A percentile compares a stretch with the other conserved stretches of the same genome.
phyloP scores from a whole-genome alignment of 2,113 vertebrate genomes.

The Sapajus apella region DNA sequence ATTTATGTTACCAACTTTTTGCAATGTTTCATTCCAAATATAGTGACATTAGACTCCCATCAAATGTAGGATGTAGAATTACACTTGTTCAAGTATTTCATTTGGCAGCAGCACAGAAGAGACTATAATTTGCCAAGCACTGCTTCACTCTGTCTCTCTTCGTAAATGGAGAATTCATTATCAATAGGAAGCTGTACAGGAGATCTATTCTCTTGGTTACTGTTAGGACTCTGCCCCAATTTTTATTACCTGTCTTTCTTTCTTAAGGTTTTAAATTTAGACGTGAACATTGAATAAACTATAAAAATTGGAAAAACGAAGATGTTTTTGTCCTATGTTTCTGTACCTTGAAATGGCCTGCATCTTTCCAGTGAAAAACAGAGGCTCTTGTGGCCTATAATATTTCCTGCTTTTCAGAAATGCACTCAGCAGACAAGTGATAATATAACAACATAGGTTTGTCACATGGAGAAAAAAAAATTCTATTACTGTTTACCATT shows the following conservation, averaged over 20 bases:
- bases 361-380: neutral
- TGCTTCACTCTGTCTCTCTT: constrained; percentile 70
- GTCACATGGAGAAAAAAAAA: neutral
- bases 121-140: constrained; percentile 79
- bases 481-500: neutral
- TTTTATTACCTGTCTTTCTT: constrained; percentile 19
- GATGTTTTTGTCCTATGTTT: neutral
- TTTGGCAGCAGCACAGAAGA: constrained; percentile 77
- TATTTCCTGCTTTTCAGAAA: constrained; percentile 24
- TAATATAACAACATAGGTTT: neutral
- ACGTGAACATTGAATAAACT: neutral
- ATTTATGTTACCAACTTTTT: constrained; percentile 74
- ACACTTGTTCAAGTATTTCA: constrained; percentile 80
- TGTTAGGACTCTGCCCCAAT: neutral
- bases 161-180: constrained; percentile 71
- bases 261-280: constrained; percentile 57
- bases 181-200: constrained; percentile 45
- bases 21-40: constrained; percentile 74
- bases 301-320: constrained; percentile 48
- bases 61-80: constrained; percentile 77
- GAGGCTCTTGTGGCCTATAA: neutral
- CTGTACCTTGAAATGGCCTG: neutral
- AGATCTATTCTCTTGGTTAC: constrained; percentile 54
- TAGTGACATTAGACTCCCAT: constrained; percentile 79
- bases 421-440: neutral